Evolutionary conservation across 2,888 invertebrate genomes (phyloP).

Genomic region (Ectobius pallidus): DNA sequence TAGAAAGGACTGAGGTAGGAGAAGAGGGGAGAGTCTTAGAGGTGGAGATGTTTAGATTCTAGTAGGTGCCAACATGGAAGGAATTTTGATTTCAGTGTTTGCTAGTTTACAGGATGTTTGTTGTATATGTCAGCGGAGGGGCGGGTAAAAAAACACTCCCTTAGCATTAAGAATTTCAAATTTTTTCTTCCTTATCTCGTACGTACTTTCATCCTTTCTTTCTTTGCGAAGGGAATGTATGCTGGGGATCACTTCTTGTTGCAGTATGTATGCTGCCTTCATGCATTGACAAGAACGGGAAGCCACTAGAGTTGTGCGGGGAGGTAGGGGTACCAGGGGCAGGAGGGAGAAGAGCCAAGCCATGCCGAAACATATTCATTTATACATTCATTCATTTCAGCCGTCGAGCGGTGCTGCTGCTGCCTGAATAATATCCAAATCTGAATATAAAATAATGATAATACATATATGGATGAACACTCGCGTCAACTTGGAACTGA

Average conservation of each 20-base stretch:
- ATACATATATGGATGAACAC: conserved; percentile 44
- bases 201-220: conserved; percentile 17
- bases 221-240: neutral
- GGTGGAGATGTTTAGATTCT: conserved; percentile 30
- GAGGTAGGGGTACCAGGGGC: conserved; percentile 12
- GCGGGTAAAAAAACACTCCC: conserved; percentile 22
- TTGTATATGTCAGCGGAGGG: conserved; percentile 21
- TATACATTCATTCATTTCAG: conserved; percentile 44
- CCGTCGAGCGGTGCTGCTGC: conserved; percentile 31
- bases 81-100: conserved; percentile 27
- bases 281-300: conserved; percentile 35
- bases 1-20: conserved; percentile 30
- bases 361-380: conserved; percentile 44
- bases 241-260: neutral
- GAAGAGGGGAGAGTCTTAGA: conserved; percentile 29
- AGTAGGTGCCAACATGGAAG: conserved; percentile 31
- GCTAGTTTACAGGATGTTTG: conserved; percentile 28
- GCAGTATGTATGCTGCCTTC: conserved; percentile 35
- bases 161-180: conserved; percentile 28
- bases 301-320: conserved; percentile 24
- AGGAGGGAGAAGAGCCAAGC: conserved; percentile 33
- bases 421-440: conserved; percentile 40
- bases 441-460: conserved; percentile 43
- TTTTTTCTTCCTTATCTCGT: conserved; percentile 16
- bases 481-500: conserved; percentile 26